Conservation (phyloP, 2,113 vertebrate species). For the Callithrix jacchus region DNA sequence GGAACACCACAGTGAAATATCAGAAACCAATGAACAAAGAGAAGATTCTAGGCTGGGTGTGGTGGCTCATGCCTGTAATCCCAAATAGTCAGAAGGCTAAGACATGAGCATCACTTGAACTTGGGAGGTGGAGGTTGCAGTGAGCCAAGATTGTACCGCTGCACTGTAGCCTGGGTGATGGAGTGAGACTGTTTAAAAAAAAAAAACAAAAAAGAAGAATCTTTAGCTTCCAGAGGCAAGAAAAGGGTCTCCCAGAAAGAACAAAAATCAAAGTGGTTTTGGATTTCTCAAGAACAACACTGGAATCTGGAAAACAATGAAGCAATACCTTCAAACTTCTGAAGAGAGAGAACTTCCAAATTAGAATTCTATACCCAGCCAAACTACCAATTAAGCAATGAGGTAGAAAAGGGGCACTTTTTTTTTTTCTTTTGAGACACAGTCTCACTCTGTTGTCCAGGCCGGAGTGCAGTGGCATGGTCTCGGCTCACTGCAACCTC, state of each 20-base stretch:
- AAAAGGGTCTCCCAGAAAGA: background rate
- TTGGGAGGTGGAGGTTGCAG: accelerated
- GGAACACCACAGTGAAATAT: background rate
- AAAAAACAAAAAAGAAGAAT: background rate
- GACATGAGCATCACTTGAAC: too few species aligned
- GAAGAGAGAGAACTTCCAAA: background rate
- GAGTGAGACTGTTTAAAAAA: too few species aligned
- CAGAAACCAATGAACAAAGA: background rate
- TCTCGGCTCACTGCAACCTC: too few species aligned
- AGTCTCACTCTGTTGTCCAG: too few species aligned
- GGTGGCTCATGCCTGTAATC: too few species aligned
- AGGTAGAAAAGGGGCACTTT: background rate
- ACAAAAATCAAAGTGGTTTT: background rate
- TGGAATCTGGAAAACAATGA: background rate
- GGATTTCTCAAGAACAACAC: background rate
- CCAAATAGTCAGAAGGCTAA: too few species aligned
- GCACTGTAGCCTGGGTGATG: too few species aligned
- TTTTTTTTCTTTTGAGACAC: too few species aligned
- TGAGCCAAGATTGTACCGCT: too few species aligned
- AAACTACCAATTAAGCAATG: background rate
- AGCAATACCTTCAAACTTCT: background rate
- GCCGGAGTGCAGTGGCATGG: too few species aligned
- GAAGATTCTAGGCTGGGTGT: background rate
- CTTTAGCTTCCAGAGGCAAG: background rate
- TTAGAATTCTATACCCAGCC: background rate